phyloP scores from a whole-genome alignment of 2,797 vertebrate species.

The Cyprinella venusta region DNA sequence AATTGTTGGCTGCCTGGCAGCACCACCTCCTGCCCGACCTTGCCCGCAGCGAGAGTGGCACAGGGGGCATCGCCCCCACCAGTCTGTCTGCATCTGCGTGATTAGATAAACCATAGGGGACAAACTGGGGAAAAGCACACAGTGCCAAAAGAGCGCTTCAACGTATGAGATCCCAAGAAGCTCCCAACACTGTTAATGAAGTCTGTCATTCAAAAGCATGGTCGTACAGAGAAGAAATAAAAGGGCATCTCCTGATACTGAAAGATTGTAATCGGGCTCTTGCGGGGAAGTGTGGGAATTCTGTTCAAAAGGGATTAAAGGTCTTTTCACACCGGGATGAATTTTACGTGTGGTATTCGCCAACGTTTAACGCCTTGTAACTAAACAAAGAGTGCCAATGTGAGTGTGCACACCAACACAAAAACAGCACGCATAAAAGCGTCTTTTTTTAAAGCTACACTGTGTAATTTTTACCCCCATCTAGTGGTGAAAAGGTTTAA shows the following conservation, averaged over 20 bases:
- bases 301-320: conserved; percentile 39
- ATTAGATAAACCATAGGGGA: conserved; percentile 78
- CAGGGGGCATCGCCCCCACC: conserved; percentile 71
- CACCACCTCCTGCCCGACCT: conserved; percentile 76
- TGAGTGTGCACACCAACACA: too few species aligned
- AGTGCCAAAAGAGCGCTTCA: conserved; percentile 64
- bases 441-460: too few species aligned
- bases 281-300: conserved; percentile 41
- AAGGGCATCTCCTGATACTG: conserved; percentile 62
- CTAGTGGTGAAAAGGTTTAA: too few species aligned
- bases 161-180: conserved; percentile 25
- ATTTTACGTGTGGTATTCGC: too few species aligned
- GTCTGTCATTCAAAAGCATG: conserved; percentile 54
- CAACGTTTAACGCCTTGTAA: too few species aligned
- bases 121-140: conserved; percentile 65
- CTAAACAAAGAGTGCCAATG: too few species aligned
- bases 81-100: conserved; percentile 74
- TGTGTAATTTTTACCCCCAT: too few species aligned
- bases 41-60: conserved; percentile 72
- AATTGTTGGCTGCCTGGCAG: conserved; percentile 66
- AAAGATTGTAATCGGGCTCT: conserved; percentile 45
- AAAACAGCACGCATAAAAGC: too few species aligned
- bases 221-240: conserved; percentile 27
- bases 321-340: too few species aligned
- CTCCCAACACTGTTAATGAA: conserved; percentile 50